These are phyloP conservation scores for Caenorhabditis latens DNA, from an alignment of 1,140 invertebrate genomes.

Conservation along the genomic window DNA sequence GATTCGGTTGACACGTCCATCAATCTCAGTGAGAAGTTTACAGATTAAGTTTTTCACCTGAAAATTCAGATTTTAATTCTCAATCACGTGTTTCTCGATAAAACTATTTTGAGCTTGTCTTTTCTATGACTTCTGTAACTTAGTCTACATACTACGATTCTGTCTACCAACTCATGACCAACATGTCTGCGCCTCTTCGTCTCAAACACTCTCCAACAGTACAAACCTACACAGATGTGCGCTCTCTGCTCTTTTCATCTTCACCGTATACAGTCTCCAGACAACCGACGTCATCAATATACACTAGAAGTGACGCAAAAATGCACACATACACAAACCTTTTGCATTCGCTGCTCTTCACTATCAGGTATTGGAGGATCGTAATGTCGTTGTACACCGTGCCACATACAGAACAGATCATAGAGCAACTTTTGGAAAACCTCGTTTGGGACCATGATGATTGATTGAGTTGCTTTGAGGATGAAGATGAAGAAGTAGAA, in stretches of 20 bases:
- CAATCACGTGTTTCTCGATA: not conserved
- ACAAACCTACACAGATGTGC: not conserved
- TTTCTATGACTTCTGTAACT: no score
- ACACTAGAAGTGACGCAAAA: slow-evolving; percentile 51
- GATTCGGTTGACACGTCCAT: slow-evolving; percentile 72
- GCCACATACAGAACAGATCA: slow-evolving; percentile 77
- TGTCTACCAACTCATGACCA: not conserved
- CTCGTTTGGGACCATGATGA: slow-evolving; percentile 73
- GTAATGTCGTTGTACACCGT: slow-evolving; percentile 77
- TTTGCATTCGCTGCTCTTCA: slow-evolving; percentile 75
- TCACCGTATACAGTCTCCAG: slow-evolving; percentile 2
- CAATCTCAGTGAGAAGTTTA: slow-evolving; percentile 74
- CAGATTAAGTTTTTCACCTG: slow-evolving; percentile 76
- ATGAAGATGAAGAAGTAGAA: not conserved
- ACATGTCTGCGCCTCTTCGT: not conserved
- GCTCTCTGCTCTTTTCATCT: slow-evolving; percentile 53
- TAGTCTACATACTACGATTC: not conserved
- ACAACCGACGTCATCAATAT: not conserved
- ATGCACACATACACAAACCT: slow-evolving; percentile 63
- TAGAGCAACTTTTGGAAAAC: slow-evolving; percentile 76
- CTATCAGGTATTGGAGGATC: slow-evolving; percentile 76
- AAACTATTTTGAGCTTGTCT: not conserved
- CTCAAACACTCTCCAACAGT: not conserved
- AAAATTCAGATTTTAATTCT: slow-evolving; percentile 11
- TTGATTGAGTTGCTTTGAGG: not conserved